phyloP scores from a whole-genome alignment of 2,113 vertebrate genomes.

The Rousettus leschenaultii region DNA sequence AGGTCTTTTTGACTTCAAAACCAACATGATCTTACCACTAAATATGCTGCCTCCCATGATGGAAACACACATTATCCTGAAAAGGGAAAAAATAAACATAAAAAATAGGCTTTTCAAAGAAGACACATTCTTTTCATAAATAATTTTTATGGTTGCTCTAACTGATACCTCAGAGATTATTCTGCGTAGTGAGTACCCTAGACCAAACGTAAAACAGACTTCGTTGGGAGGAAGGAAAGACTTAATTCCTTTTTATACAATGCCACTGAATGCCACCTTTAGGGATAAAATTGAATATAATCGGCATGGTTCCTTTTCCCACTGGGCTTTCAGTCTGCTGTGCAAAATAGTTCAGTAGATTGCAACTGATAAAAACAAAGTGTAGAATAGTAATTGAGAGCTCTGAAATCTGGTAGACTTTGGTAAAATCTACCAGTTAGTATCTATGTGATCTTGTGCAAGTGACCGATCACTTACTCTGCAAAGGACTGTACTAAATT shows the following conservation, averaged over 20 bases:
- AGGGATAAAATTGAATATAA: neutral
- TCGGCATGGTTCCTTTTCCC: neutral
- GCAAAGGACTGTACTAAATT: neutral
- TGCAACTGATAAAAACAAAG: neutral
- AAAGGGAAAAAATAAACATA: neutral
- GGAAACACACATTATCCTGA: neutral
- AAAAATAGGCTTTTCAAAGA: neutral
- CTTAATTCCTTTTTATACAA: neutral
- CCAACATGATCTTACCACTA: neutral
- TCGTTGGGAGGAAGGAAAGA: neutral
- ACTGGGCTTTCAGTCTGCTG: neutral
- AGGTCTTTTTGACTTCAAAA: neutral
- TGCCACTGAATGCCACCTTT: neutral
- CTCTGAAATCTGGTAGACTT: constrained; percentile 3
- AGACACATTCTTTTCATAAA: neutral
- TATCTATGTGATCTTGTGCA: neutral
- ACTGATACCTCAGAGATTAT: neutral
- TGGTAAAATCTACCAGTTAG: neutral
- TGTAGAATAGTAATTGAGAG: neutral
- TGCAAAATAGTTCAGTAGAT: neutral
- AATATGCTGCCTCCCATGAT: neutral
- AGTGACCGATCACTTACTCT: neutral
- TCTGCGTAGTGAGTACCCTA: neutral
- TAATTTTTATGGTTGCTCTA: neutral
- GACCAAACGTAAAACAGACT: neutral